These are phyloP conservation scores for Bombus difficillimus DNA, from an alignment of 1,140 invertebrate species.

Conservation along the genomic window DNA sequence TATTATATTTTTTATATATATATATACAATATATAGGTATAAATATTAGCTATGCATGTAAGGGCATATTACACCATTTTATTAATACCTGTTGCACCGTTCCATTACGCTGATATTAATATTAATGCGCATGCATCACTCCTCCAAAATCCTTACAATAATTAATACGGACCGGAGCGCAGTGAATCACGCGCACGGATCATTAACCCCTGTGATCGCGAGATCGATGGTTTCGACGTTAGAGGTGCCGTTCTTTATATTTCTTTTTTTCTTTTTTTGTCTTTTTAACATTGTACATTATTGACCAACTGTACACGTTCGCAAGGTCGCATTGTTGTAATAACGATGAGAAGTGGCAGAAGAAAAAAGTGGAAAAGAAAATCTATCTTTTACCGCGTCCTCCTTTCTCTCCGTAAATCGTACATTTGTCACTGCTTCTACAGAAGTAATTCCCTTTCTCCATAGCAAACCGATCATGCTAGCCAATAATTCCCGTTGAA, in stretches of 20 bases:
- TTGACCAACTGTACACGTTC: neutral
- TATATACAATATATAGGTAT: constrained; percentile 7
- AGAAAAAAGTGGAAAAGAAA: constrained; percentile 78
- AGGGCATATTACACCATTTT: constrained; percentile 67
- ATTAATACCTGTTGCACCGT: constrained; percentile 74
- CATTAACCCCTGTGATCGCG: constrained; percentile 63
- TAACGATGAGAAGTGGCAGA: constrained; percentile 57
- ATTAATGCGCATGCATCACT: constrained; percentile 83
- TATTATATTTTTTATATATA: neutral
- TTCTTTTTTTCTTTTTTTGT: neutral
- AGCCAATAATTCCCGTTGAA: constrained; percentile 14
- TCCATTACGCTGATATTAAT: constrained; percentile 79
- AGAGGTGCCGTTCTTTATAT: constrained; percentile 14
- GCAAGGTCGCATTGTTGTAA: constrained; percentile 27
- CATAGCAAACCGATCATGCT: neutral
- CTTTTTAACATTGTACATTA: neutral
- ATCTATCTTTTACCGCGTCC: constrained; percentile 6
- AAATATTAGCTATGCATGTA: constrained; percentile 69
- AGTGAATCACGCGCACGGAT: constrained; percentile 41
- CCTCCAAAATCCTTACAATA: constrained; percentile 71
- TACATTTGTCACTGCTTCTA: neutral
- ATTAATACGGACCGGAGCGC: constrained; percentile 60
- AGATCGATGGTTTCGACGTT: constrained; percentile 45
- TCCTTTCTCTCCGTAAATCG: constrained; percentile 10
- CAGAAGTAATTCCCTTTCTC: constrained; percentile 3